Evolutionary conservation across 2,797 vertebrate genomes (phyloP).

Genomic region (Capromys pilorides): DNA sequence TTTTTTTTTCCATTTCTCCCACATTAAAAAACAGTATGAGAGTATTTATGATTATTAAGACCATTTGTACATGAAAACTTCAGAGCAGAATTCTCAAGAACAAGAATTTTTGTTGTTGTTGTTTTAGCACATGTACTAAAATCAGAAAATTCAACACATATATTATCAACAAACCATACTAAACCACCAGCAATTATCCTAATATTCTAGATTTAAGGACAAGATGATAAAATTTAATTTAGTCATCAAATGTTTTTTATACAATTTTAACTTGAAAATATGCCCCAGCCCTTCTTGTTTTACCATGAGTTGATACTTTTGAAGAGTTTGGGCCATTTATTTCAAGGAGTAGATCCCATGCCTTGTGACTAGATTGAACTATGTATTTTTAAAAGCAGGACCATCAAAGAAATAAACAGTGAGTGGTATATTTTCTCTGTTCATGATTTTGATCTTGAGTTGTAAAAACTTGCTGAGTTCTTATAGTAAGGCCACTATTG

Average conservation of each 20-base stretch:
- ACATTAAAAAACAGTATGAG: not conserved
- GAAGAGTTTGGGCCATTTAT: not conserved
- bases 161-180: not conserved
- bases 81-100: not conserved
- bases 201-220: not conserved
- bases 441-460: not conserved
- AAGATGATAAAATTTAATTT: not conserved
- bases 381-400: not conserved
- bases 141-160: not conserved
- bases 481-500: not conserved
- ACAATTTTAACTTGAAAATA: not conserved
- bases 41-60: not conserved
- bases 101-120: not conserved
- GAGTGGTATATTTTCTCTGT: not conserved
- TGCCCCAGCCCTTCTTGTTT: not conserved
- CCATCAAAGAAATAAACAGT: not conserved
- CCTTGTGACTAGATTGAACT: not conserved
- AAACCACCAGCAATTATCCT: not conserved
- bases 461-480: not conserved
- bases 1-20: not conserved
- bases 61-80: not conserved
- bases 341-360: not conserved
- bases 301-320: not conserved
- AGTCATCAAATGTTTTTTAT: not conserved
- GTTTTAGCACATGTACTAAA: not conserved